Evolutionary conservation across 2,888 invertebrate genomes (phyloP).

Genomic region (Hyalella azteca): DNA sequence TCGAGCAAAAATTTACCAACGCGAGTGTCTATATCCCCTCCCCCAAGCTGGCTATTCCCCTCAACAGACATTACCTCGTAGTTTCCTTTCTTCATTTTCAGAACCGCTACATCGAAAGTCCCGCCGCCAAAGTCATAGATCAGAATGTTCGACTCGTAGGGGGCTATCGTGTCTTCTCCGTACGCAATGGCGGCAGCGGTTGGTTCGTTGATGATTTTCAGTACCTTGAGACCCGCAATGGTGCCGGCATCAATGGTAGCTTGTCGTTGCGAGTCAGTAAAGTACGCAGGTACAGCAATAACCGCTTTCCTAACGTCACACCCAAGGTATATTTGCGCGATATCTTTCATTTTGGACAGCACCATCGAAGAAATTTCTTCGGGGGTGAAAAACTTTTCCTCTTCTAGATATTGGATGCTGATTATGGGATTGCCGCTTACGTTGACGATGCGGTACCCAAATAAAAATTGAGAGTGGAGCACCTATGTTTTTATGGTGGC

Average conservation of each 20-base stretch:
- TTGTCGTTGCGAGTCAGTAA: conserved; percentile 72
- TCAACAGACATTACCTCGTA: conserved; percentile 74
- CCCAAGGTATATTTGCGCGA: conserved; percentile 68
- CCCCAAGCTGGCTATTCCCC: conserved; percentile 91
- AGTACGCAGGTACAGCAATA: conserved; percentile 81
- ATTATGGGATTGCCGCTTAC: conserved; percentile 66
- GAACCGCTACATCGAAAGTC: conserved; percentile 75
- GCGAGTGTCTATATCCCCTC: conserved; percentile 77
- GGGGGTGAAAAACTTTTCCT: conserved; percentile 70
- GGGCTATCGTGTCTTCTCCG: conserved; percentile 53
- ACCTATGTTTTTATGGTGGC: too few relatives aligned
- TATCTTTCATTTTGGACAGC: conserved; percentile 17
- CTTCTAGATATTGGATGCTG: conserved; percentile 70
- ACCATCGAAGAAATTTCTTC: conserved; percentile 72
- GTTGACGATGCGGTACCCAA: conserved; percentile 61
- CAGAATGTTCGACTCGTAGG: conserved; percentile 64
- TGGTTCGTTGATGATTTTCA: conserved; percentile 89
- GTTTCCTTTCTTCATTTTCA: conserved; percentile 70
- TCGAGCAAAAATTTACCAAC: conserved; percentile 71
- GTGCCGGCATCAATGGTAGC: conserved; percentile 60
- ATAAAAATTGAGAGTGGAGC: too few relatives aligned
- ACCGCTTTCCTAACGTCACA: conserved; percentile 73
- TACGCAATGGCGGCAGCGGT: conserved; percentile 70
- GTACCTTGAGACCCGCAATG: conserved; percentile 79
- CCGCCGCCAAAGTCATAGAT: conserved; percentile 76